Conservation (phyloP, 2,797 vertebrate species). For the Chaenodraco wilsoni region DNA sequence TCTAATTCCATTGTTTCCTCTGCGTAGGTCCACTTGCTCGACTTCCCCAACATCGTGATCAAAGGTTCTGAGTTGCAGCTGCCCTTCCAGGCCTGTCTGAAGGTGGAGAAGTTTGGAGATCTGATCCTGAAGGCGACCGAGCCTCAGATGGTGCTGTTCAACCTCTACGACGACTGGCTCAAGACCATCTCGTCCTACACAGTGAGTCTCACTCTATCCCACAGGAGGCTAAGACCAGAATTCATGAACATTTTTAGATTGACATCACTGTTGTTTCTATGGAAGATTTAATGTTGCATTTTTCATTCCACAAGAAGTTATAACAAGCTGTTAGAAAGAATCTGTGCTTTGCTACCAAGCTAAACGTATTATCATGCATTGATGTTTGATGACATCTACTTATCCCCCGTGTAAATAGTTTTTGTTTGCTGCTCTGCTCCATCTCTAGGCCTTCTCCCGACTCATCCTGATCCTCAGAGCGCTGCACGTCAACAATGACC, state of each 20-base stretch:
- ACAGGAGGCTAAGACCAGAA: neutral
- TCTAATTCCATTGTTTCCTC: constrained; percentile 8
- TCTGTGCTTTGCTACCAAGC: too few relatives aligned
- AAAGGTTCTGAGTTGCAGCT: constrained; percentile 98
- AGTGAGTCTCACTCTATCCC: constrained; percentile 77
- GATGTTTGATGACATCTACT: constrained; percentile 5
- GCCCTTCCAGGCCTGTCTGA: constrained; percentile 99
- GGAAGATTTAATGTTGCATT: neutral
- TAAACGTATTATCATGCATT: neutral
- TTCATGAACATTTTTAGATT: neutral
- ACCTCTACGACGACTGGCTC: constrained; percentile 99
- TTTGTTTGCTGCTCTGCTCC: constrained; percentile 28
- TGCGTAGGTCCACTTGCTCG: constrained; percentile 95
- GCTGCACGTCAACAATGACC: constrained; percentile 96
- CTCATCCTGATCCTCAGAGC: constrained; percentile 98
- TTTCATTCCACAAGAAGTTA: neutral
- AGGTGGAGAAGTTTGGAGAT: constrained; percentile 99
- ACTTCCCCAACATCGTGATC: constrained; percentile 99
- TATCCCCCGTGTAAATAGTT: constrained; percentile 38
- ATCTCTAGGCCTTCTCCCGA: constrained; percentile 94
- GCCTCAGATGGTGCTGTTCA: constrained; percentile 99
- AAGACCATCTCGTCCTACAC: constrained; percentile 99
- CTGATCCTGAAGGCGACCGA: constrained; percentile 98
- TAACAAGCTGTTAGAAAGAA: neutral
- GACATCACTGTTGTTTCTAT: neutral